These are phyloP conservation scores for Anastrepha ludens DNA, from an alignment of 1,140 invertebrate genomes.

Conservation along the genomic window DNA sequence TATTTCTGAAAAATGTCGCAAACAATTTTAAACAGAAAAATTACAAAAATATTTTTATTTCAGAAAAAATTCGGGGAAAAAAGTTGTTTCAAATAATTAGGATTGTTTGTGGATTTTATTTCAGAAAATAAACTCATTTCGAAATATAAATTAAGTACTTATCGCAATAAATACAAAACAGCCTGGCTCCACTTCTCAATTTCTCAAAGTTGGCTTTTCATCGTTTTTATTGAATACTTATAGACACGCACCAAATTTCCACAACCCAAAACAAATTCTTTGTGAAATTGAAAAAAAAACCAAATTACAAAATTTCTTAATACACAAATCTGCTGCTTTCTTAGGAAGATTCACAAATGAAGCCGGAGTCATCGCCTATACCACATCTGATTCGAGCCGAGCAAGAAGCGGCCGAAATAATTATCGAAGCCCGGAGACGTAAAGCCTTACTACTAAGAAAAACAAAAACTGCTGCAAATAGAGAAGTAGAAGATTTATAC, in stretches of 20 bases:
- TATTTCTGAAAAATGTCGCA: too few species aligned
- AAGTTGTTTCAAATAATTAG: too few species aligned
- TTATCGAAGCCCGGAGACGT: not conserved
- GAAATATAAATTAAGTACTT: too few species aligned
- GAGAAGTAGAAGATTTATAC: not conserved
- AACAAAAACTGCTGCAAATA: not conserved
- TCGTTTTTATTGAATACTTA: not conserved
- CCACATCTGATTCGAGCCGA: constrained; percentile 23
- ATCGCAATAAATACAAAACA: too few species aligned
- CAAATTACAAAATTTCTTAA: not conserved
- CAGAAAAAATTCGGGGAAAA: too few species aligned
- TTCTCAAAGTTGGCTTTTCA: too few species aligned
- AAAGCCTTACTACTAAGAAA: not conserved
- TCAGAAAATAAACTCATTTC: too few species aligned
- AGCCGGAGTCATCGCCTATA: not conserved
- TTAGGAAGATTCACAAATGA: not conserved
- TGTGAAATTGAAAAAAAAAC: not conserved
- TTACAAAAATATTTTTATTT: too few species aligned
- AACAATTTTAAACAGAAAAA: too few species aligned
- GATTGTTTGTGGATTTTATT: too few species aligned
- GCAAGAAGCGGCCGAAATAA: not conserved
- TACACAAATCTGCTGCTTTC: not conserved
- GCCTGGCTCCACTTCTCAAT: not conserved
- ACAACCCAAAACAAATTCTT: not conserved
- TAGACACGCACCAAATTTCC: not conserved